Evolutionary conservation across 2,797 vertebrate genomes (phyloP), one percentile per base, ranked within the genome.

Genomic region (Lates japonicus): DNA sequence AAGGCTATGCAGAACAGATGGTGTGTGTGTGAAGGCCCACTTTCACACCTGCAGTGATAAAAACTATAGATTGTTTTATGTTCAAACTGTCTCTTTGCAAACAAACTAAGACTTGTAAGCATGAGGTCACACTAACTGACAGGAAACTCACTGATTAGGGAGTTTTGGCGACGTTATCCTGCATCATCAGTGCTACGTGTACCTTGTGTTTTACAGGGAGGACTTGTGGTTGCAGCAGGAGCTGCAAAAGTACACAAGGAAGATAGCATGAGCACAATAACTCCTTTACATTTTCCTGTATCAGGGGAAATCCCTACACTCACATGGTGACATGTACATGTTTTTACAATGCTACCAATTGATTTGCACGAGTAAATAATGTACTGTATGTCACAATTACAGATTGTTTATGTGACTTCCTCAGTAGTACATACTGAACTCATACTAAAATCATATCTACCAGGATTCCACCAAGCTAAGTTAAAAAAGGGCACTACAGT

Each of bases 21-120:
- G 22, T 39, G 57, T 60, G 65, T 48, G 48, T 68, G 16, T 44
- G 25, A 29, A 22, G 37, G 29, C 33, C 67, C 49, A 65, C 46
- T 37, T 70, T 65, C 48, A 66, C 71, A 71, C 42, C 37, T 63
- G 14, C 12, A 52, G 8, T 58, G 49, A 22, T n/a, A n/a, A 51
- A 51, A 51, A 51, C 17, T 22, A 51, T 22, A 51, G 20, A 51
- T 51, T 22, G 49, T 12, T 22, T 51, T 51, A n/a, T 22, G 49
- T 22, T 12, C n/a, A 51, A 22, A n/a, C 8, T 51, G 49, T 51
- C 1, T 17, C 44, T 46, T 46, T 5, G 17, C 44, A 46, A 46
- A 46, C 14, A 19, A 9, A 19, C 16, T 46, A 46, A 46, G 12
- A 17, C 17, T 17, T 44, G 13, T 14, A 8, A 51, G n/a, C 10